Conservation (phyloP, 1,140 invertebrate genomes). For the Ylistrum balloti region DNA sequence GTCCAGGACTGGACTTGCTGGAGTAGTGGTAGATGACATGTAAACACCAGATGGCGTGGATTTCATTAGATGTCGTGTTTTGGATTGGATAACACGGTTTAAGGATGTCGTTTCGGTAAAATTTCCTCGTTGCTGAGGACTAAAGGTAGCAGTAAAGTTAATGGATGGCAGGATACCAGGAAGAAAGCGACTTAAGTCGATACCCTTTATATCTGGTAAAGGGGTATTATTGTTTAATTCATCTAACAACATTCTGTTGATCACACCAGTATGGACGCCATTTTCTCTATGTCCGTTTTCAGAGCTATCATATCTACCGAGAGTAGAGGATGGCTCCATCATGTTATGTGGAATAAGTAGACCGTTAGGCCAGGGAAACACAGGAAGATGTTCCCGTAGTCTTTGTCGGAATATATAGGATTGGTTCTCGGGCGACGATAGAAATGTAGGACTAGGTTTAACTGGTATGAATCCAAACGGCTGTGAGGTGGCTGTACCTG, state of each 20-base stretch:
- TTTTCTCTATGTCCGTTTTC: neutral
- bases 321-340: neutral
- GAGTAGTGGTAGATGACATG: neutral
- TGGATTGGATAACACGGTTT: neutral
- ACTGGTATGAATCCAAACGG: neutral
- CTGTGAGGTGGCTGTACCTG: neutral
- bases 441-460: neutral
- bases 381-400: neutral
- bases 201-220: neutral
- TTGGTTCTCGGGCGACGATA: neutral
- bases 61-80: neutral
- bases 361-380: neutral
- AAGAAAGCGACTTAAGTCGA: neutral
- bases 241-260: neutral
- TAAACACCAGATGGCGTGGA: constrained; percentile 30
- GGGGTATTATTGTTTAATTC: neutral
- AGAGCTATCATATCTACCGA: neutral
- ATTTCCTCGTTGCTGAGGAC: neutral
- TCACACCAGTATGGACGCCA: neutral
- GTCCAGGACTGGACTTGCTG: neutral
- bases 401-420: neutral
- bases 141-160: neutral
- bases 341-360: neutral
- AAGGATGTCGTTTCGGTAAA: neutral
- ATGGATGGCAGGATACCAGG: neutral